These are phyloP conservation scores for Drosophila varians DNA, from an alignment of 1,140 invertebrate species.

Conservation along the genomic window DNA sequence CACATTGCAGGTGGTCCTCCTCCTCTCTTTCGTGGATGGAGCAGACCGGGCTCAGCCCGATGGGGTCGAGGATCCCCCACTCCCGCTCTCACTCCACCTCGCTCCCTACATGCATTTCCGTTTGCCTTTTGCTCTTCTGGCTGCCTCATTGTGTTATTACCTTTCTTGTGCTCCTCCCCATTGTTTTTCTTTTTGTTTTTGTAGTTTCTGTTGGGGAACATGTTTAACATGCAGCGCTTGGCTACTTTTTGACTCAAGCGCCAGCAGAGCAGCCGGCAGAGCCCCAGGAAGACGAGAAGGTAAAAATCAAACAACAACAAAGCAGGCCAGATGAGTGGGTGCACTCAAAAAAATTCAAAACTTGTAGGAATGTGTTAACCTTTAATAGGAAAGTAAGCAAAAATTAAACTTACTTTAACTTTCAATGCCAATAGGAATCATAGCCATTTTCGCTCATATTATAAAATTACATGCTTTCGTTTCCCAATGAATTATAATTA, in stretches of 20 bases:
- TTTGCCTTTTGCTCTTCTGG: constrained; percentile 49
- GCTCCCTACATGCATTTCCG: constrained; percentile 45
- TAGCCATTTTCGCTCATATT: too few species aligned
- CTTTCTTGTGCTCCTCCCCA: not conserved
- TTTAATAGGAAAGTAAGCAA: too few species aligned
- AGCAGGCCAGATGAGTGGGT: constrained; percentile 2
- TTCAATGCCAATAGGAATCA: too few species aligned
- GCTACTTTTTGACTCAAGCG: constrained; percentile 54
- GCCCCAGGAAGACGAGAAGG: constrained; percentile 16
- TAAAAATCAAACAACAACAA: constrained; percentile 11
- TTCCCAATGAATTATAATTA: too few species aligned
- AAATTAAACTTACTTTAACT: too few species aligned
- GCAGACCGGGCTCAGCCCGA: constrained; percentile 19
- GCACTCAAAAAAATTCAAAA: constrained; percentile 20
- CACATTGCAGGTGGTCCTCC: constrained; percentile 76
- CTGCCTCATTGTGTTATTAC: constrained; percentile 14
- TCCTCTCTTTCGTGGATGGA: constrained; percentile 41
- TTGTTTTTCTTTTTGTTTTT: constrained; percentile 4
- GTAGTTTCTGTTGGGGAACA: constrained; percentile 54
- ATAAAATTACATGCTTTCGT: too few species aligned
- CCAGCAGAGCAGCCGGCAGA: constrained; percentile 40
- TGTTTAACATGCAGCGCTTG: constrained; percentile 76
- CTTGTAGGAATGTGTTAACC: too few species aligned
- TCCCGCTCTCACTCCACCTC: constrained; percentile 4
- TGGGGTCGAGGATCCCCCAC: constrained; percentile 23